A percentile compares a stretch with the other conserved stretches of the same genome.
Conservation (phyloP, 1,140 invertebrate genomes). For the Cardiocondyla obscurior region DNA sequence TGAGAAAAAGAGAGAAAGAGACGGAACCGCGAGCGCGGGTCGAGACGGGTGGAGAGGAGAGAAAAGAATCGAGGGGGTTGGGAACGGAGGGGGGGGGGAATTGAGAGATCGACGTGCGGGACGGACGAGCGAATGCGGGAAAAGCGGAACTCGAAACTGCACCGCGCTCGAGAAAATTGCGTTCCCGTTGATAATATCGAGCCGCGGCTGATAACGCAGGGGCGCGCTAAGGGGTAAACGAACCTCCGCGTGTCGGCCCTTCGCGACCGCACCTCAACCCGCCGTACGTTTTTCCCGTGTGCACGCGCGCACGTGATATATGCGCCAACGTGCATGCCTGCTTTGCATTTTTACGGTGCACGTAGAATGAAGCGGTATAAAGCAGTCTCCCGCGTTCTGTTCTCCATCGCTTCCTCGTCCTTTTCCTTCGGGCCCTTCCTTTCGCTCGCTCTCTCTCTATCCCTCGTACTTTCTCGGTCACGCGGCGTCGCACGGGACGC, state of each 20-base stretch:
- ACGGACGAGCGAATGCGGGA: slow-evolving; percentile 20
- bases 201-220: slow-evolving; percentile 60
- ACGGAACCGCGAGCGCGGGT: neutral
- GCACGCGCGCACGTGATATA: slow-evolving; percentile 66
- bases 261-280: slow-evolving; percentile 4
- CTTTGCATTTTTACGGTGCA: slow-evolving; percentile 73
- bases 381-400: slow-evolving; percentile 68
- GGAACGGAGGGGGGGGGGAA: neutral
- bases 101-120: slow-evolving; percentile 17
- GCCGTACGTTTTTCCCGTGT: slow-evolving; percentile 38
- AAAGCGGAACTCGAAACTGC: slow-evolving; percentile 65
- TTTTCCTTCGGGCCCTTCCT: neutral
- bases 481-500: slow-evolving; percentile 32
- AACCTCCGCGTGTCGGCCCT: slow-evolving; percentile 47
- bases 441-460: neutral
- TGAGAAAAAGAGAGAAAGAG: neutral
- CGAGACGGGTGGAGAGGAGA: neutral
- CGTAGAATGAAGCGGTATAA: slow-evolving; percentile 72
- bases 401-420: slow-evolving; percentile 24
- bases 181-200: slow-evolving; percentile 69
- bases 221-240: slow-evolving; percentile 64
- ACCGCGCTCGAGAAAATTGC: slow-evolving; percentile 63
- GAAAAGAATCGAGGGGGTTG: neutral
- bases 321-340: slow-evolving; percentile 67
- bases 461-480: neutral